A percentile compares a stretch with the other conserved stretches of the same genome.
These are phyloP conservation scores for Agapetus fuscipes DNA, from an alignment of 2,888 invertebrate genomes.

Conservation along the genomic window DNA sequence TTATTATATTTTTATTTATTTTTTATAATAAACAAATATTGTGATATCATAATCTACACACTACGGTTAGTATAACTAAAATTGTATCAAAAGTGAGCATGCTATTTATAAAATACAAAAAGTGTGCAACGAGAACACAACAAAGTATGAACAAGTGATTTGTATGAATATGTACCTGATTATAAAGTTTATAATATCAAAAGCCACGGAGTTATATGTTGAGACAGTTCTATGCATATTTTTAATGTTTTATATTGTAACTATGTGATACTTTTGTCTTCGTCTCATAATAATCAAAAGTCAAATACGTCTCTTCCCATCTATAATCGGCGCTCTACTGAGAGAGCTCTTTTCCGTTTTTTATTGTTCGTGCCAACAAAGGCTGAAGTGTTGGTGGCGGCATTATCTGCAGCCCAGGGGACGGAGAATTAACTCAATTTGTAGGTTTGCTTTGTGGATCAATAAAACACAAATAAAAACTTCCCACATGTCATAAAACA, in stretches of 20 bases:
- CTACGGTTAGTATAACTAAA: too few relatives aligned
- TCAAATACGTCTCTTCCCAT: conserved; percentile 12
- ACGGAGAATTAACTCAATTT: not conserved
- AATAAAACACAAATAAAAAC: not conserved
- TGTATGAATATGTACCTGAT: conserved; percentile 21
- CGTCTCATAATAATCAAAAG: not conserved
- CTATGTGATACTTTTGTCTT: not conserved
- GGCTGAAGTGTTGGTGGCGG: not conserved
- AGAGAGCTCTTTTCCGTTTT: conserved; percentile 3
- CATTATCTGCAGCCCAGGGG: not conserved
- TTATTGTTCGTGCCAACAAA: conserved; percentile 12
- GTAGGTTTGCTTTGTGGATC: not conserved
- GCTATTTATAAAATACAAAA: too few relatives aligned
- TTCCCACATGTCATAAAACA: too few relatives aligned
- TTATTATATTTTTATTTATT: too few relatives aligned
- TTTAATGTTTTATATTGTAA: not conserved
- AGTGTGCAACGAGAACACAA: too few relatives aligned
- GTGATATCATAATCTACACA: too few relatives aligned
- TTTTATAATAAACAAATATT: too few relatives aligned
- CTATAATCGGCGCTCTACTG: conserved; percentile 12
- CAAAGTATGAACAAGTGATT: too few relatives aligned
- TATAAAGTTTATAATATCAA: conserved; percentile 19
- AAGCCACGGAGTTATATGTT: conserved; percentile 17
- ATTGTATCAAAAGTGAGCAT: too few relatives aligned
- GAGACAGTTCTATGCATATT: conserved; percentile 10